phyloP scores from a whole-genome alignment of 2,888 invertebrate species.

The Crossocerus cetratus region DNA sequence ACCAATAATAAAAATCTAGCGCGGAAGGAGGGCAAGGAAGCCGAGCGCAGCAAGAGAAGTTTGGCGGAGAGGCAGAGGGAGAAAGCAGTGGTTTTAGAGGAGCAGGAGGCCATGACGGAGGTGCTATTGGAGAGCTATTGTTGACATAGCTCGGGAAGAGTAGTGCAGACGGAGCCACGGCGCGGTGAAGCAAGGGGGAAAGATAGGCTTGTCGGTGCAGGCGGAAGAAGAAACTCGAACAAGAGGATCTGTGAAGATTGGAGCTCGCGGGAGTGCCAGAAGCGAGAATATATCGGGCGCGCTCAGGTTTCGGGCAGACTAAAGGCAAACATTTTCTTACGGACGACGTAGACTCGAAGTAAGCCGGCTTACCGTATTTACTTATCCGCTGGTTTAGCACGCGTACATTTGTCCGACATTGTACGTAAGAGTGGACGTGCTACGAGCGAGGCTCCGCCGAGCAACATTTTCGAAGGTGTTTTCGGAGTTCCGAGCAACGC shows the following conservation, averaged over 20 bases:
- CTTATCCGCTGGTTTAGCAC: not conserved
- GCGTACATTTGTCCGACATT: too few relatives aligned
- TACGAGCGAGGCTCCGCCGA: too few relatives aligned
- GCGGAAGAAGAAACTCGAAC: too few relatives aligned
- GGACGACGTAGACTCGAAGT: slow-evolving; percentile 12
- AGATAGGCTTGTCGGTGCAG: not conserved
- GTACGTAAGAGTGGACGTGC: too few relatives aligned
- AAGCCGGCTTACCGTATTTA: slow-evolving; percentile 15
- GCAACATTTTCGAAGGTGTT: too few relatives aligned
- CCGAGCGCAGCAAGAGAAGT: slow-evolving; percentile 31
- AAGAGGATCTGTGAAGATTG: too few relatives aligned
- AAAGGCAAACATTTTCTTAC: slow-evolving; percentile 30
- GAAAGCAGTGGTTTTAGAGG: not conserved
- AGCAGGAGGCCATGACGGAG: too few relatives aligned
- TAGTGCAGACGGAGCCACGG: too few relatives aligned
- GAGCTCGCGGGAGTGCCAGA: too few relatives aligned
- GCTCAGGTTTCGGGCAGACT: slow-evolving; percentile 23
- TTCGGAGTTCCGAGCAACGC: too few relatives aligned
- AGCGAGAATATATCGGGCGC: not conserved
- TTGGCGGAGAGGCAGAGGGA: not conserved
- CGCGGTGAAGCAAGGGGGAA: not conserved
- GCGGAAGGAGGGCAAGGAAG: slow-evolving; percentile 22
- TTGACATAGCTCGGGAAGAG: too few relatives aligned
- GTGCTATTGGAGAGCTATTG: too few relatives aligned
- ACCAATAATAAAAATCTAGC: slow-evolving; percentile 44